Evolutionary conservation across 2,888 invertebrate species (phyloP), one percentile per base, ranked within the genome.

Genomic region (Nomada fucata): DNA sequence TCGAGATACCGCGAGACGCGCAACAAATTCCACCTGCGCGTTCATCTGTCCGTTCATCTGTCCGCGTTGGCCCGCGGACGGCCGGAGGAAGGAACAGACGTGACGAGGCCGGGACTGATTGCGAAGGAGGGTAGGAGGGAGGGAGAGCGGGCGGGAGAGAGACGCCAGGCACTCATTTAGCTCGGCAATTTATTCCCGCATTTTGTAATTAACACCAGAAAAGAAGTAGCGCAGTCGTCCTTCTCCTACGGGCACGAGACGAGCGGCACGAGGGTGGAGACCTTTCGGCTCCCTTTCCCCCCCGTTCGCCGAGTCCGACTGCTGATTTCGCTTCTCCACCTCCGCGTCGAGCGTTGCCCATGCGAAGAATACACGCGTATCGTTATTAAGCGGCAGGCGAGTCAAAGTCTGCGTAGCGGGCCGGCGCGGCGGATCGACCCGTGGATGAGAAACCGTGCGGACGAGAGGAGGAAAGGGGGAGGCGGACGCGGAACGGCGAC

Each of bases 121-220:
- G 36, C 36, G 36, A 29, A 26, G 59, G 75, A 73, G 71, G 65
- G 23, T 71, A 68, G 63, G 76, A 76, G 74, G 74, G 72, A 73
- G 73, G 64, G 36, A 63, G 75, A 73, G 71, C 65, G 74, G 74
- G 72, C 70, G 73, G 64, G 26, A 63, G 75, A 73, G 68, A 69
- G 63, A 69, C 76, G 71, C 74, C 59, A 63, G 74, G 20, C 88
- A 82, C 90, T 90, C 90, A 89, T 92, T 91, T 92, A 87, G 88
- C 85, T 83, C 84, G 86, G 91, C 92, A 92, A 92, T 92, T 92
- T 91, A 91, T 93, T 91, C 91, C 91, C 91, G 90, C 89, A 91
- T 91, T 92, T 91, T 90, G 91, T 92, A 93, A 93, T 93, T 93
- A 93, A 93, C 92, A 89, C 91, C 86, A 87, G 88, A 85, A 90